These are phyloP conservation scores for Pristionchus arcanus DNA, from an alignment of 2,888 invertebrate species.

Conservation along the genomic window DNA sequence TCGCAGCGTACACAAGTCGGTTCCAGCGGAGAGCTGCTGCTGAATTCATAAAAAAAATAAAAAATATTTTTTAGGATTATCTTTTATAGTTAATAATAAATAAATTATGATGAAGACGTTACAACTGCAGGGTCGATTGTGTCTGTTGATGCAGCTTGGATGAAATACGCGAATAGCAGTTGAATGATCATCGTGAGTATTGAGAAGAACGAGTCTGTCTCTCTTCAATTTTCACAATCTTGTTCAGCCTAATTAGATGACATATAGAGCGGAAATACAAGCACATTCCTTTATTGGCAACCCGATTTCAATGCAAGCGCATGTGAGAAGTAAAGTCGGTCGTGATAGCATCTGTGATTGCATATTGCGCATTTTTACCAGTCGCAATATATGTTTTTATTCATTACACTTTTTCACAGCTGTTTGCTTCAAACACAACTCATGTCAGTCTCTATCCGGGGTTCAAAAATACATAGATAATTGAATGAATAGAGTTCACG, in stretches of 20 bases:
- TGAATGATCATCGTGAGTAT: not conserved
- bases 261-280: too few species aligned
- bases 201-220: not conserved
- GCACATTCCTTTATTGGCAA: too few species aligned
- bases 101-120: not conserved
- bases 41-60: not conserved
- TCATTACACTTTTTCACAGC: not conserved
- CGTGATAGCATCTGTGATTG: too few species aligned
- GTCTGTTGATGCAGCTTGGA: not conserved
- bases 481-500: not conserved
- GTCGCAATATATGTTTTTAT: not conserved
- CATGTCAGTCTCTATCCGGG: not conserved
- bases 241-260: too few species aligned
- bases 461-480: not conserved
- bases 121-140: not conserved
- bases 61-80: not conserved
- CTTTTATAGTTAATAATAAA: not conserved
- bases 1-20: constrained; percentile 64
- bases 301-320: too few species aligned
- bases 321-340: too few species aligned
- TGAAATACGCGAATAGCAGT: not conserved
- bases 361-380: too few species aligned
- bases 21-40: not conserved
- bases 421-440: not conserved
- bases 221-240: too few species aligned